phyloP scores from a whole-genome alignment of 2,888 invertebrate species.

The Tinea semifulvella region DNA sequence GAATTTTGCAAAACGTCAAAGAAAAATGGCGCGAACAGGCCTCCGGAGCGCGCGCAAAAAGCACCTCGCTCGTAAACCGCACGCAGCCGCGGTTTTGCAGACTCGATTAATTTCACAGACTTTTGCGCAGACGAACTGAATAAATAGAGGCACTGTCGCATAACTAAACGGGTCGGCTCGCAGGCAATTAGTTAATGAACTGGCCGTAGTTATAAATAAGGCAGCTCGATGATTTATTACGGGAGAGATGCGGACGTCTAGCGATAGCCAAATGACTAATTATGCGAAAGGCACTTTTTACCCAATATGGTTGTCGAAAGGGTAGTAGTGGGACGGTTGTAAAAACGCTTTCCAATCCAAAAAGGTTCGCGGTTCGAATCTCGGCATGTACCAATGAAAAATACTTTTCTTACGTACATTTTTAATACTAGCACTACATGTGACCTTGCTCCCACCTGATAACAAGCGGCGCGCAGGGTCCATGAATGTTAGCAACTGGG shows the following conservation, averaged over 20 bases:
- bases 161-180: conserved; percentile 11
- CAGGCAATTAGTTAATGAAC: conserved; percentile 14
- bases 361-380: too few relatives aligned
- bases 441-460: too few relatives aligned
- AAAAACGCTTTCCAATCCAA: too few relatives aligned
- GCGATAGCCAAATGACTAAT: conserved; percentile 6
- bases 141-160: conserved; percentile 10
- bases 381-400: too few relatives aligned
- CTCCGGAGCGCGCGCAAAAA: conserved; percentile 51
- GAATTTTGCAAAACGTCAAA: conserved; percentile 46
- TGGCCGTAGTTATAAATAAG: conserved; percentile 3
- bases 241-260: conserved; percentile 3
- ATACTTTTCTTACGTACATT: too few relatives aligned
- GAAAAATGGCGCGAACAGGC: conserved; percentile 49
- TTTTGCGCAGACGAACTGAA: conserved; percentile 12
- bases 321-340: too few relatives aligned
- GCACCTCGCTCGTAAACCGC: conserved; percentile 22
- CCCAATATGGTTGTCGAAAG: background rate
- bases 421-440: too few relatives aligned
- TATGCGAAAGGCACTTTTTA: conserved; percentile 5
- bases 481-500: too few relatives aligned
- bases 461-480: too few relatives aligned
- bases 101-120: conserved; percentile 10
- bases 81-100: conserved; percentile 14
- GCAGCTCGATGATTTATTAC: conserved; percentile 10